phyloP scores from a whole-genome alignment of 2,113 vertebrate genomes.

The Gyps fulvus region DNA sequence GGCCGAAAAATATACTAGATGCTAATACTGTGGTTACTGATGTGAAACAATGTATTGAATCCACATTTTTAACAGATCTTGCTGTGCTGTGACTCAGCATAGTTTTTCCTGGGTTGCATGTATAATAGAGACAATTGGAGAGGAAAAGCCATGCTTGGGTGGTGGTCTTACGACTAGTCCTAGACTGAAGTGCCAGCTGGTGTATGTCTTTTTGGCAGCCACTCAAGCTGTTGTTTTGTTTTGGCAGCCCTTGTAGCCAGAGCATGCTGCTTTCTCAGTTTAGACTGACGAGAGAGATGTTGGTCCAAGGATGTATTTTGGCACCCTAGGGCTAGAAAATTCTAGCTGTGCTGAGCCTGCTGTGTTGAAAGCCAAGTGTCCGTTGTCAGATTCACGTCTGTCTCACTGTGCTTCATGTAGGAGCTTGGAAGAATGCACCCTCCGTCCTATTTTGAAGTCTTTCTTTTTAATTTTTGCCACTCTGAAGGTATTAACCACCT shows the following conservation, averaged over 20 bases:
- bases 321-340: constrained; percentile 22
- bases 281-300: neutral
- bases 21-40: neutral
- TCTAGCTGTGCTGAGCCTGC: neutral
- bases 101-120: neutral
- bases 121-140: neutral
- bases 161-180: neutral
- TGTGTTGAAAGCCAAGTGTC: neutral
- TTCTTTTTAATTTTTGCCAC: neutral
- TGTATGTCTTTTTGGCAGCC: constrained; percentile 72
- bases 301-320: constrained; percentile 33
- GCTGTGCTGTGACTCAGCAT: neutral
- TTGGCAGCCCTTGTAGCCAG: constrained; percentile 41
- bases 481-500: neutral
- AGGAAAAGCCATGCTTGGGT: neutral
- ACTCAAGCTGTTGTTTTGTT: constrained; percentile 77
- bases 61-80: neutral
- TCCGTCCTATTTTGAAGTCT: neutral
- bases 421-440: neutral
- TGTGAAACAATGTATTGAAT: neutral
- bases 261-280: constrained; percentile 36
- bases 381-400: neutral
- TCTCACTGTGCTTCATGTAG: neutral
- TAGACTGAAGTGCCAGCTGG: constrained; percentile 69
- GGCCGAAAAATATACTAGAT: neutral